Evolutionary conservation across 92 coral and sea anemone genomes (phyloP).

Genomic region (Plumapathes pennacea): DNA sequence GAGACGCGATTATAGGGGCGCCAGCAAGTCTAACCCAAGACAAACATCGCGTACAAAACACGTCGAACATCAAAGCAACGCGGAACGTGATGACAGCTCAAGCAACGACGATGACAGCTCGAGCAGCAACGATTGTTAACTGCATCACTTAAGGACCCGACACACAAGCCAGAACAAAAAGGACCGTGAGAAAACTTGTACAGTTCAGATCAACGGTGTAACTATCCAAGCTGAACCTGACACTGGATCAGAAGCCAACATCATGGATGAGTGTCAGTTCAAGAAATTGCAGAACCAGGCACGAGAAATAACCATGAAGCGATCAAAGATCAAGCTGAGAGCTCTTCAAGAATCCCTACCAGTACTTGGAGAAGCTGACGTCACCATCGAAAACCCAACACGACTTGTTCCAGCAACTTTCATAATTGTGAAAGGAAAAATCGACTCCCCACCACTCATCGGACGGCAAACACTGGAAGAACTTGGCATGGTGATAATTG

Average conservation of each 20-base stretch:
- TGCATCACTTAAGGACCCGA: constrained; percentile 17
- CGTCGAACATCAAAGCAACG: constrained; percentile 7
- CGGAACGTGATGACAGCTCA: neutral
- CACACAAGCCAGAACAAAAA: no score
- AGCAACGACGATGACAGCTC: neutral
- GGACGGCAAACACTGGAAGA: constrained; percentile 55
- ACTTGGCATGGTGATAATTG: constrained; percentile 56
- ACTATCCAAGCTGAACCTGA: constrained; percentile 26
- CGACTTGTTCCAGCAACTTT: constrained; percentile 34
- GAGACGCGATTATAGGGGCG: no score
- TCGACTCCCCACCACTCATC: constrained; percentile 72
- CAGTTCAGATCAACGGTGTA: constrained; percentile 7
- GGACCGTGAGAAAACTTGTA: neutral
- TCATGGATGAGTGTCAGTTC: no score
- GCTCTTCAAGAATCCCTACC: constrained; percentile 50
- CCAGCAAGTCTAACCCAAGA: neutral
- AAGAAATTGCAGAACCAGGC: no score
- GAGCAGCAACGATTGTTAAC: constrained; percentile 1
- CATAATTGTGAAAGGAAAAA: constrained; percentile 31
- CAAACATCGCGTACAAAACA: neutral
- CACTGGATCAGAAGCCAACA: no score
- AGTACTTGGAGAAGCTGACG: constrained; percentile 48
- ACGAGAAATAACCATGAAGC: no score
- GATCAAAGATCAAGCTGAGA: no score
- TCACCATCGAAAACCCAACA: constrained; percentile 39